Conservation (phyloP, 1,140 invertebrate species). For the Zaprionus africanus region DNA sequence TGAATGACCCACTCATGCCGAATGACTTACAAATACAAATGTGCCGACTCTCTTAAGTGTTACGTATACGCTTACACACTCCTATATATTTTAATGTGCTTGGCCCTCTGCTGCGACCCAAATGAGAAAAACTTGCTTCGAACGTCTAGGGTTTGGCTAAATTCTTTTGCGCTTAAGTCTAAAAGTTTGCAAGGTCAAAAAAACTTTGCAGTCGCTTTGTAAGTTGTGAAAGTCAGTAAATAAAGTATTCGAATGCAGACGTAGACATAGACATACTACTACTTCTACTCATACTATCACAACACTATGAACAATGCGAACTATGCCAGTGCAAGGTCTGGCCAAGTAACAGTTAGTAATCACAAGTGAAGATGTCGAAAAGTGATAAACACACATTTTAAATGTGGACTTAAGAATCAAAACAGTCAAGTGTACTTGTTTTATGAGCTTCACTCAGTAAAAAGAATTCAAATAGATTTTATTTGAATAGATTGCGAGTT, state of each 20-base stretch:
- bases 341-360: neutral
- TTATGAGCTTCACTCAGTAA: neutral
- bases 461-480: neutral
- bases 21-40: neutral
- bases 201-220: constrained; percentile 59
- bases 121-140: constrained; percentile 55
- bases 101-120: constrained; percentile 19
- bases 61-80: neutral
- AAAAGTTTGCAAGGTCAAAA: constrained; percentile 71
- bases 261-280: constrained; percentile 23
- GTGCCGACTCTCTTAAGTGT: neutral
- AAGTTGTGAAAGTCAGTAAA: constrained; percentile 61
- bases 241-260: constrained; percentile 34
- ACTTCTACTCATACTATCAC: neutral
- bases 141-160: constrained; percentile 62
- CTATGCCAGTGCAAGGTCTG: neutral
- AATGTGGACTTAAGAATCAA: neutral
- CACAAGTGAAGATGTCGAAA: neutral
- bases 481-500: neutral
- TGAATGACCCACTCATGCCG: neutral
- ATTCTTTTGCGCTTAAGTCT: constrained; percentile 62
- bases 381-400: constrained; percentile 4
- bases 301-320: constrained; percentile 2
- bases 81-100: constrained; percentile 15
- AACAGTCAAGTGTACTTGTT: neutral